phyloP scores from a whole-genome alignment of 2,113 vertebrate genomes.

The Numida meleagris region DNA sequence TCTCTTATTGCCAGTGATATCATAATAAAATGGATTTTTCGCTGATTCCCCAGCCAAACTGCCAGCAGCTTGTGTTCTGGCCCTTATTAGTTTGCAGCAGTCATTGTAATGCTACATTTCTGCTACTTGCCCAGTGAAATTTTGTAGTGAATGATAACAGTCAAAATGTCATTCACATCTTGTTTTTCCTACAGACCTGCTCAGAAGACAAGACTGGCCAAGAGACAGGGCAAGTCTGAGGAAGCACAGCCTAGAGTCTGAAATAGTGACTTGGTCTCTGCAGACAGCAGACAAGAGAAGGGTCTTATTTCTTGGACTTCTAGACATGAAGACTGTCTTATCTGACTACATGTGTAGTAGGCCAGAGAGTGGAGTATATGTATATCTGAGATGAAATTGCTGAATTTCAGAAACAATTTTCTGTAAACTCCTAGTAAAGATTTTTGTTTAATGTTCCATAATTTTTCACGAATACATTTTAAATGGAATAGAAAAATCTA shows the following conservation, averaged over 20 bases:
- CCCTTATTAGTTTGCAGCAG: neutral
- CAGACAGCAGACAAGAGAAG: neutral
- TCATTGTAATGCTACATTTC: neutral
- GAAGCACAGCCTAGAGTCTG: accelerated
- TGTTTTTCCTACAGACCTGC: neutral
- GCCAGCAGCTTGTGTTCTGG: neutral
- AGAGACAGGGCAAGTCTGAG: neutral
- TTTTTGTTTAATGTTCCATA: neutral
- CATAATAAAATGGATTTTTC: neutral
- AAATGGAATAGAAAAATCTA: neutral
- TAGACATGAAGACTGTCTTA: neutral
- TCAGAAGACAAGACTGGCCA: neutral
- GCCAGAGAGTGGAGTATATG: neutral
- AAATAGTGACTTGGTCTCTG: neutral
- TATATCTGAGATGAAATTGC: neutral
- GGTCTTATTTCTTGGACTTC: neutral
- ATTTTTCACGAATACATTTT: neutral
- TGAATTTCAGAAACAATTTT: neutral
- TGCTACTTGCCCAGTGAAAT: neutral
- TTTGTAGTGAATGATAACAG: neutral
- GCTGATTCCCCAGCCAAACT: neutral
- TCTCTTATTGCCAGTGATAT: neutral
- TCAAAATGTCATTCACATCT: neutral
- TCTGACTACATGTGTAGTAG: neutral
- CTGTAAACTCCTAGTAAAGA: neutral